Evolutionary conservation across 2,797 vertebrate species (phyloP).

Genomic region (Australoheros facetus): DNA sequence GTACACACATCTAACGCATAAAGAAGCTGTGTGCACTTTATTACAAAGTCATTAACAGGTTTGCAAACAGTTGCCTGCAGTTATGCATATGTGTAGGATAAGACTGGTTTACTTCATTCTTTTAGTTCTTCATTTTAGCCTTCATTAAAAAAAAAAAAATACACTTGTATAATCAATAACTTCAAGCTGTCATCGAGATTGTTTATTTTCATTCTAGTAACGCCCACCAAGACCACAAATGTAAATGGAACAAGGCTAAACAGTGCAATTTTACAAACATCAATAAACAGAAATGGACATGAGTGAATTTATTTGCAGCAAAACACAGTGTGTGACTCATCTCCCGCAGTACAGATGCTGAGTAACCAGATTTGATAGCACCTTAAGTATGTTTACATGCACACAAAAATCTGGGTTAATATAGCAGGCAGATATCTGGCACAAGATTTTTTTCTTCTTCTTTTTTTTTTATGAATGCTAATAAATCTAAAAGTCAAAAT

Average conservation of each 20-base stretch:
- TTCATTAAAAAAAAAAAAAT: not conserved
- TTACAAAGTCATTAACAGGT: not conserved
- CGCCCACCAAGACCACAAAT: not conserved
- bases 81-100: not conserved
- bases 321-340: conserved; percentile 28
- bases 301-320: conserved; percentile 6
- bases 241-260: not conserved
- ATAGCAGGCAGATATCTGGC: not conserved
- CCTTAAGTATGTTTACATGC: not conserved
- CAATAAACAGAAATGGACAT: not conserved
- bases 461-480: not conserved
- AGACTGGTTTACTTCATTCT: not conserved
- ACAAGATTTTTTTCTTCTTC: not conserved
- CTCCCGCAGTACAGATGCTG: conserved; percentile 1
- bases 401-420: not conserved
- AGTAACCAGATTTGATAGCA: not conserved
- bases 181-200: not conserved
- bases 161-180: not conserved
- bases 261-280: not conserved
- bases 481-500: not conserved
- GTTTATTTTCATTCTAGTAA: not conserved
- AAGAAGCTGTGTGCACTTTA: not conserved
- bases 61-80: not conserved
- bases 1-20: not conserved
- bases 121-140: not conserved